Percentiles rank a stretch among this genome's conserved stretches.
Evolutionary conservation across 2,888 invertebrate genomes (phyloP).

Genomic region (Callyntrura guangdongensis): DNA sequence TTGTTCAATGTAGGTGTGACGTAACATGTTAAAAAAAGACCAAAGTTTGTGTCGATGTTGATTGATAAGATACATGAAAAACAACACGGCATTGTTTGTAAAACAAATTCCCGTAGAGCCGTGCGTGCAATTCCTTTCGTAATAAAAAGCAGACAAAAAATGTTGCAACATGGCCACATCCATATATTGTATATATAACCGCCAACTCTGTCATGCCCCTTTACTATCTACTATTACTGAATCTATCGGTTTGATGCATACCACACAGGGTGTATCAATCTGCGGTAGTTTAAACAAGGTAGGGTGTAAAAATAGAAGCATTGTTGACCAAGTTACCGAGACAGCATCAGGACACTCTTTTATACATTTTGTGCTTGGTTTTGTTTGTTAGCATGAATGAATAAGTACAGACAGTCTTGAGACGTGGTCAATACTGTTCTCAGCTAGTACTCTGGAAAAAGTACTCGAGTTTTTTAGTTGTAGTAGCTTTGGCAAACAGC

Average conservation of each 20-base stretch:
- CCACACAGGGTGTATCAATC: too few relatives aligned
- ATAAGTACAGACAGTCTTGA: neutral
- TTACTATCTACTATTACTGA: too few relatives aligned
- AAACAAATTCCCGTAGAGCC: neutral
- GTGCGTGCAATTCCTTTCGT: neutral
- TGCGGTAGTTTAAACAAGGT: too few relatives aligned
- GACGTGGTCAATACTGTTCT: neutral
- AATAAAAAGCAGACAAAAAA: neutral
- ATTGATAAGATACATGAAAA: too few relatives aligned
- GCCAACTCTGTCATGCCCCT: too few relatives aligned
- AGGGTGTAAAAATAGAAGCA: too few relatives aligned
- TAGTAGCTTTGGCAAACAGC: conserved; percentile 21
- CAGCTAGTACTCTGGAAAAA: neutral
- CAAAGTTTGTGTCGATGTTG: neutral
- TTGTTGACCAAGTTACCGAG: too few relatives aligned
- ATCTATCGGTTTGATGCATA: neutral
- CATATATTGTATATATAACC: neutral
- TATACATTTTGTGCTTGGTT: neutral
- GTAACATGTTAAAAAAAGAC: too few relatives aligned
- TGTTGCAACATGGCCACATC: neutral
- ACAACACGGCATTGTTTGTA: neutral
- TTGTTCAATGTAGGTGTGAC: too few relatives aligned
- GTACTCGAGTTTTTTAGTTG: neutral
- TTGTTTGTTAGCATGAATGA: neutral
- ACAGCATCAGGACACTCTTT: too few relatives aligned